Evolutionary conservation across 1,140 invertebrate species (phyloP).

Genomic region (Drosophila pseudoananassae): DNA sequence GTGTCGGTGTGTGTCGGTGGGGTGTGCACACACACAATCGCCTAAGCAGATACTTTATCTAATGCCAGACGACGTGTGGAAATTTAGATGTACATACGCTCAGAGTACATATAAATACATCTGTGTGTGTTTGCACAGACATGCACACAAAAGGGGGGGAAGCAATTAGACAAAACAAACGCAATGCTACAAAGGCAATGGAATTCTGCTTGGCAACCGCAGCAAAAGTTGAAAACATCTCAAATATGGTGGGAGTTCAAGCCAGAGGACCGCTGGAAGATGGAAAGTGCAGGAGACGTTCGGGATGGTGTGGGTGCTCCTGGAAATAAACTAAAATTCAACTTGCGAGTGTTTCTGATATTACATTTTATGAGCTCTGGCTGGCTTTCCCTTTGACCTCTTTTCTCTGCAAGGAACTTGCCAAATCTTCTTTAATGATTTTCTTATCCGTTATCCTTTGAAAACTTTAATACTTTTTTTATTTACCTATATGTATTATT

Average conservation of each 20-base stretch:
- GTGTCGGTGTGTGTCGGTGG: neutral
- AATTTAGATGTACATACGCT: slow-evolving; percentile 52
- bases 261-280: slow-evolving; percentile 5
- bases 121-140: neutral
- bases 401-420: neutral
- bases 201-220: slow-evolving; percentile 73
- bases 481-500: no score
- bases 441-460: no score
- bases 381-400: neutral
- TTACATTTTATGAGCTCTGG: neutral
- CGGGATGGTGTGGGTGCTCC: neutral
- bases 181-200: slow-evolving; percentile 80
- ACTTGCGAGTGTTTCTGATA: neutral
- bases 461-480: no score
- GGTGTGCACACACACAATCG: slow-evolving; percentile 16
- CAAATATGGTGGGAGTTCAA: slow-evolving; percentile 60
- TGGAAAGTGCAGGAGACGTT: slow-evolving; percentile 11
- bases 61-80: slow-evolving; percentile 59
- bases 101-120: neutral
- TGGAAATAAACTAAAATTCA: neutral
- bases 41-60: slow-evolving; percentile 78
- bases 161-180: slow-evolving; percentile 82
- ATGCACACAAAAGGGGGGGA: neutral
- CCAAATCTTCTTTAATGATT: neutral
- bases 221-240: slow-evolving; percentile 75